Percentiles rank a stretch among this genome's conserved stretches.
Evolutionary conservation across 92 coral and sea anemone genomes (phyloP).

Genomic region (Desmophyllum pertusum): DNA sequence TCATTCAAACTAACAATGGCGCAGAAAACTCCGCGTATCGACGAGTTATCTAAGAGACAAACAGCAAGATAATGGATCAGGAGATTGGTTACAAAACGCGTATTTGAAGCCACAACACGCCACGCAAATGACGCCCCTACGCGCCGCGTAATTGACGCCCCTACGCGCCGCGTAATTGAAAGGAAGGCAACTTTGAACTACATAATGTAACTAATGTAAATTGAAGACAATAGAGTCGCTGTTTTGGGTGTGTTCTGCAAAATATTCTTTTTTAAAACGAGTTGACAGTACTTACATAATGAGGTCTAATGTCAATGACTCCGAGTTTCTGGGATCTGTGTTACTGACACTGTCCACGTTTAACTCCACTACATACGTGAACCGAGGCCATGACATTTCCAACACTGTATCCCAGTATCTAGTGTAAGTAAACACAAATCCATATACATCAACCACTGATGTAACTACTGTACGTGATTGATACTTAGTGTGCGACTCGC

Average conservation of each 20-base stretch:
- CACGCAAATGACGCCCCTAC: too few relatives aligned
- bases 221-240: too few relatives aligned
- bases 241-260: too few relatives aligned
- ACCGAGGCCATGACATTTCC: constrained; percentile 99
- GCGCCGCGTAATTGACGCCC: too few relatives aligned
- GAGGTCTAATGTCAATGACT: constrained; percentile 92
- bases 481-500: too few relatives aligned
- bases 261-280: neutral
- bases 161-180: too few relatives aligned
- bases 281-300: constrained; percentile 93
- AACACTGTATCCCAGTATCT: constrained; percentile 98
- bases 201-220: too few relatives aligned
- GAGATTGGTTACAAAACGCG: neutral
- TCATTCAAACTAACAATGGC: constrained; percentile 97
- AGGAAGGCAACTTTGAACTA: too few relatives aligned
- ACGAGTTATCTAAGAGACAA: constrained; percentile 81
- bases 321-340: constrained; percentile 96
- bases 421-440: neutral
- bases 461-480: too few relatives aligned
- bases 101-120: too few relatives aligned
- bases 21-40: constrained; percentile 97
- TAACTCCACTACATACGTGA: constrained; percentile 89
- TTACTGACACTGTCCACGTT: constrained; percentile 92
- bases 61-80: neutral
- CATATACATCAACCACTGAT: neutral